These are phyloP conservation scores for Pachycephala philippinensis DNA, from an alignment of 2,113 vertebrate genomes.

Conservation along the genomic window DNA sequence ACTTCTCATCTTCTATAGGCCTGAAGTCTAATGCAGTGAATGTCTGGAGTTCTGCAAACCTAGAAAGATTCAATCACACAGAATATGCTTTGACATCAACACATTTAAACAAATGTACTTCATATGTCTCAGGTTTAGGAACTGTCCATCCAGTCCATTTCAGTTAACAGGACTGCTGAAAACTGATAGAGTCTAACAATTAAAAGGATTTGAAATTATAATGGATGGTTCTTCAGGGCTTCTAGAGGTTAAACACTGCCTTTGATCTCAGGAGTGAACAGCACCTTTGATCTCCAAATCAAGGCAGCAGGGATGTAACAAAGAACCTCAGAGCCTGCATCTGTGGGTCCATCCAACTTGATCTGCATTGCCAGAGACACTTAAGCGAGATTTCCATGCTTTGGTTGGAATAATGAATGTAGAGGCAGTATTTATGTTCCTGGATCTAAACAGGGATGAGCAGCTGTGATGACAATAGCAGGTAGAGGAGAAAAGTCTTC, in stretches of 20 bases:
- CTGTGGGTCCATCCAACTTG: background rate
- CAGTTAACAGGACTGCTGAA: background rate
- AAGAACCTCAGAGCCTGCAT: background rate
- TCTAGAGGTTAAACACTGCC: slow-evolving; percentile 59
- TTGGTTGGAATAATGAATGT: background rate
- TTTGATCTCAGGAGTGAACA: slow-evolving; percentile 51
- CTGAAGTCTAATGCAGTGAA: slow-evolving; percentile 83
- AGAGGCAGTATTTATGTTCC: background rate
- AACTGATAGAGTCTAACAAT: slow-evolving; percentile 30
- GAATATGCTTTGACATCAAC: slow-evolving; percentile 1
- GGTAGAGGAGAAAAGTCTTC: background rate
- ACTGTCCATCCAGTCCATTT: background rate
- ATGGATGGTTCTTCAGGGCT: slow-evolving; percentile 36
- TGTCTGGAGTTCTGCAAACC: slow-evolving; percentile 93
- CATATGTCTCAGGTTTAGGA: background rate
- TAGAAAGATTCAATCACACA: slow-evolving; percentile 54
- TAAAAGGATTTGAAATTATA: slow-evolving; percentile 37
- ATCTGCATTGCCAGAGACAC: slow-evolving; percentile 27
- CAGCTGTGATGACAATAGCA: background rate
- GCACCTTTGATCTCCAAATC: slow-evolving; percentile 66
- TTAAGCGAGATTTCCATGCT: background rate
- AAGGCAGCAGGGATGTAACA: background rate
- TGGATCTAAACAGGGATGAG: background rate
- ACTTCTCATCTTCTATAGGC: slow-evolving; percentile 79
- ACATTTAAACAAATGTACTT: background rate